These are phyloP conservation scores for Pachyuromys duprasi DNA, from an alignment of 2,797 vertebrate genomes.

Conservation along the genomic window DNA sequence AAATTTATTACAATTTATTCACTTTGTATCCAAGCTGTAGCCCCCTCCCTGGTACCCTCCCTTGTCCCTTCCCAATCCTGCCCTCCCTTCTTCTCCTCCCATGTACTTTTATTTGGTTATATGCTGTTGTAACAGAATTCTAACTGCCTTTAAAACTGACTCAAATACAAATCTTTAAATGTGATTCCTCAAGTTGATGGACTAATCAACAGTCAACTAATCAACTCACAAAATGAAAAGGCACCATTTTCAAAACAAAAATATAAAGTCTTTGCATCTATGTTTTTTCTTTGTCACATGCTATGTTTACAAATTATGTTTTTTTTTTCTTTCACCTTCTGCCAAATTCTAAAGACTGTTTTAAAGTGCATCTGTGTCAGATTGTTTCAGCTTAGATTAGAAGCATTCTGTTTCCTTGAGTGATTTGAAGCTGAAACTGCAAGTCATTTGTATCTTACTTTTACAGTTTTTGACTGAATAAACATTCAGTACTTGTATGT, in stretches of 20 bases:
- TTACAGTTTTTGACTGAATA: slow-evolving; percentile 15
- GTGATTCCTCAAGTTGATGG: background rate
- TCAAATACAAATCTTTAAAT: slow-evolving; percentile 23
- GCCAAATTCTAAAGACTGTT: slow-evolving; percentile 37
- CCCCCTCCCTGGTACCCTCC: no score
- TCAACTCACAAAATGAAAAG: background rate
- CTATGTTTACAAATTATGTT: background rate
- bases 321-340: slow-evolving; percentile 1
- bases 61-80: no score
- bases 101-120: background rate
- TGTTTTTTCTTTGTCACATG: background rate
- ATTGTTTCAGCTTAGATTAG: background rate
- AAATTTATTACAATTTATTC: no score
- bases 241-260: background rate
- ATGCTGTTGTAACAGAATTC: background rate
- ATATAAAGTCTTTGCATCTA: background rate
- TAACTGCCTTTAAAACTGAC: background rate
- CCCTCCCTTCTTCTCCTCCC: no score
- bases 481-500: background rate
- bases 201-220: background rate
- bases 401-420: slow-evolving; percentile 11
- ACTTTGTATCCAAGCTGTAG: no score
- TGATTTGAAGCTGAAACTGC: background rate
- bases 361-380: background rate
- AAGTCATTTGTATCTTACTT: background rate